These are phyloP conservation scores for Thaumatotibia leucotreta DNA, from an alignment of 1,140 invertebrate species.

Conservation along the genomic window DNA sequence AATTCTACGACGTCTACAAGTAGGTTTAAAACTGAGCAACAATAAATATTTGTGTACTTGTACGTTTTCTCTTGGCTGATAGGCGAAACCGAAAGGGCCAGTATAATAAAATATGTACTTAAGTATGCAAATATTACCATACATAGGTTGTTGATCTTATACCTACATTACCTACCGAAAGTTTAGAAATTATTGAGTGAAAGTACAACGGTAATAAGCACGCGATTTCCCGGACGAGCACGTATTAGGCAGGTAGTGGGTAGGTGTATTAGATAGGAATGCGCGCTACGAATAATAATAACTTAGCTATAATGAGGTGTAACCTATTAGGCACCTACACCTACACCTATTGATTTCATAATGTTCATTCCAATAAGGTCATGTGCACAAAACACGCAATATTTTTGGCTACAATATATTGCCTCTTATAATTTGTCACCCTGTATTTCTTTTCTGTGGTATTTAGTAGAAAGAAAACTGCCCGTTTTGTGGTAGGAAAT, in stretches of 20 bases:
- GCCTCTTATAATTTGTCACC: too few species aligned
- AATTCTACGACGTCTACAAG: too few species aligned
- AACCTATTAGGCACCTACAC: background rate
- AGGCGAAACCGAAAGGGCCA: background rate
- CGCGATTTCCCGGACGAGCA: slow-evolving; percentile 9
- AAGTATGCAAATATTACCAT: background rate
- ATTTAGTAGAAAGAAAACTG: too few species aligned
- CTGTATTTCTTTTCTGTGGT: too few species aligned
- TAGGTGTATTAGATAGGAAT: slow-evolving; percentile 8
- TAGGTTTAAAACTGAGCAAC: background rate
- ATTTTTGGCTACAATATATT: too few species aligned
- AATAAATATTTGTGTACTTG: background rate
- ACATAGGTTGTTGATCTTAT: background rate
- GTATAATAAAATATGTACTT: background rate
- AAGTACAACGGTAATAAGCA: slow-evolving; percentile 8
- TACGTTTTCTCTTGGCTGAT: background rate
- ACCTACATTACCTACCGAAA: too few species aligned
- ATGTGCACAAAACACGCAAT: too few species aligned
- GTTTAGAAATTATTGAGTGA: slow-evolving; percentile 13
- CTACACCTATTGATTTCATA: background rate
- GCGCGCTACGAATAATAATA: slow-evolving; percentile 7
- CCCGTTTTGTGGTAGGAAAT: too few species aligned
- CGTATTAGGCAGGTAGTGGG: slow-evolving; percentile 1
- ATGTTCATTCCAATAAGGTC: background rate
- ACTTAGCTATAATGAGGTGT: background rate